These are phyloP conservation scores for Bubo scandiacus DNA, from an alignment of 2,113 vertebrate genomes.

Conservation along the genomic window DNA sequence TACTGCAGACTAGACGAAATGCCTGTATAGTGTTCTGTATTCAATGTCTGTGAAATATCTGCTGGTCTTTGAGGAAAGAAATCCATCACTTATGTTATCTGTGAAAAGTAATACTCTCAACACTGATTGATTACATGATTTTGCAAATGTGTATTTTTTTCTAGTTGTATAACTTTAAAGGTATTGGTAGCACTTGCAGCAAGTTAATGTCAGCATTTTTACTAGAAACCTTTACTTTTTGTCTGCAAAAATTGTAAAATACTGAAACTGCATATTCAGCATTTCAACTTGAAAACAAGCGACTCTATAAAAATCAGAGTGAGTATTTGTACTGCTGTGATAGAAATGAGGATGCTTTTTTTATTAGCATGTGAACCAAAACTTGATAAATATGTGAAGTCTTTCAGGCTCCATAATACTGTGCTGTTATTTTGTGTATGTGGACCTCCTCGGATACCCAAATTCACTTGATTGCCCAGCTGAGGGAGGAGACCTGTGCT, in stretches of 20 bases:
- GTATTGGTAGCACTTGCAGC: not conserved
- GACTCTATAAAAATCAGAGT: not conserved
- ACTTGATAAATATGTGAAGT: not conserved
- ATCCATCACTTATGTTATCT: not conserved
- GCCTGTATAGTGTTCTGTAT: not conserved
- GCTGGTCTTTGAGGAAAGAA: not conserved
- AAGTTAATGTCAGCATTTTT: slow-evolving; percentile 41
- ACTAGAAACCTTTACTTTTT: not conserved
- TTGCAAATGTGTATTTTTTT: not conserved
- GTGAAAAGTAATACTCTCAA: not conserved
- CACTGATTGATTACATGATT: not conserved
- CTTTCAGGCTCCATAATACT: not conserved
- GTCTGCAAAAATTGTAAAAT: not conserved
- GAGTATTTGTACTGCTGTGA: not conserved
- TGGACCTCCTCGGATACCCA: not conserved
- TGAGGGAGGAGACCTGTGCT: not conserved
- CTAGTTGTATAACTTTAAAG: not conserved
- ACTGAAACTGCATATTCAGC: not conserved
- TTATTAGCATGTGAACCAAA: not conserved
- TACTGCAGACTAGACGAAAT: not conserved
- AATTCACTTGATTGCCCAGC: not conserved
- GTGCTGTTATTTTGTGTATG: not conserved
- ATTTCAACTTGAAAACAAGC: not conserved
- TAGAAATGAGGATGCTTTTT: not conserved
- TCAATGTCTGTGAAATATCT: slow-evolving; percentile 11